phyloP scores from a whole-genome alignment of 2,113 vertebrate genomes.

The Neotragus pygmaeus region DNA sequence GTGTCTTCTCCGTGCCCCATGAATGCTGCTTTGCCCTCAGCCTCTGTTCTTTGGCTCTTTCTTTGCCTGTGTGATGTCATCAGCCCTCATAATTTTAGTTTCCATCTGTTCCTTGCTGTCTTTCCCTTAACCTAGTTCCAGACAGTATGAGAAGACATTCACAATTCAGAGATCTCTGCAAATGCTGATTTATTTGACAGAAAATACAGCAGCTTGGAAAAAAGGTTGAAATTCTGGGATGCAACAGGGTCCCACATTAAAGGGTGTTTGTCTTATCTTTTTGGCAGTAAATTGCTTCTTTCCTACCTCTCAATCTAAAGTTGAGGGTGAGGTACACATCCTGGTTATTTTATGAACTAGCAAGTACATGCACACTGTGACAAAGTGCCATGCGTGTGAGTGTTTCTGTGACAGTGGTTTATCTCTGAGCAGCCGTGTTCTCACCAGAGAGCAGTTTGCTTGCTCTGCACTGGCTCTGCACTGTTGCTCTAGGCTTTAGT shows the following conservation, averaged over 20 bases:
- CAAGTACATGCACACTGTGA: background rate
- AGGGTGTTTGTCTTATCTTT: constrained; percentile 12
- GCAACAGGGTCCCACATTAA: background rate
- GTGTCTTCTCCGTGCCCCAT: background rate
- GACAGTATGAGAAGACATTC: background rate
- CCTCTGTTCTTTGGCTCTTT: background rate
- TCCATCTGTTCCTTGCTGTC: background rate
- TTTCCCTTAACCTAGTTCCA: constrained; percentile 4
- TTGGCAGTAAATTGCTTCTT: background rate
- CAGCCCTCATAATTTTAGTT: background rate
- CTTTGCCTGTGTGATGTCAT: background rate
- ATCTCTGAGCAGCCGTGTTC: background rate
- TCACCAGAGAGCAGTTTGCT: background rate
- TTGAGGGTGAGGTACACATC: background rate
- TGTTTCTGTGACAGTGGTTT: background rate
- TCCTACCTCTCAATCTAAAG: background rate
- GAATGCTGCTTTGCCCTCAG: background rate
- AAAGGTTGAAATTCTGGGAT: background rate
- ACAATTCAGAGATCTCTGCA: background rate
- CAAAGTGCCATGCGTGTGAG: background rate
- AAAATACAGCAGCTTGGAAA: background rate
- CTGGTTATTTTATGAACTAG: background rate
- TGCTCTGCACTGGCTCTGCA: too few relatives aligned
- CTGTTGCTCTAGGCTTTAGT: background rate
- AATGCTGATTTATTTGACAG: background rate